Evolutionary conservation across 1,140 invertebrate genomes (phyloP), one percentile per base, ranked within the genome.

Genomic region (Ooceraea biroi): DNA sequence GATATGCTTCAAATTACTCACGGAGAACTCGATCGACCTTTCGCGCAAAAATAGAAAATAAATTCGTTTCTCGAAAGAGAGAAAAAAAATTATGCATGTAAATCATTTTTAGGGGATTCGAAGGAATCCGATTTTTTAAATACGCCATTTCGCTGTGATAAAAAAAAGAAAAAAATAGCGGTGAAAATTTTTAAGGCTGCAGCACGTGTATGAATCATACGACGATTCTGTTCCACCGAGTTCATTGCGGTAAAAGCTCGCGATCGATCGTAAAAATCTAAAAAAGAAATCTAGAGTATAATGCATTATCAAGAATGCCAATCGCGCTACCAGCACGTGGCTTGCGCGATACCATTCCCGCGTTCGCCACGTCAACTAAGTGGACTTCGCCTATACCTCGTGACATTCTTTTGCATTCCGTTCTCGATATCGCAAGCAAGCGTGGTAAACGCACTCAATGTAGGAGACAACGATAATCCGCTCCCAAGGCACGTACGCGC

Each of bases 401-500:
- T 22, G 58, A 52, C 30, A 52, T 30, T 78, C 22, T 57, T n/a
- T n/a, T 27, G 14, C 4, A 19, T 27, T 14, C 68, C 50, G 8
- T 7, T 1, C 27, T 7, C 17, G 58, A 30, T 61, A 36, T 19
- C 19, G 22, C 30, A 14, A n/a, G 41, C n/a, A 44, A 22, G 7
- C 12, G 27, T 10, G n/a, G n/a, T n/a, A n/a, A n/a, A n/a, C n/a
- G n/a, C 7, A 11, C 1, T n/a, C 1, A 3, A 12, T 11, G 11
- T 0, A 5, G 1, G 41, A 7, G 14, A 46, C 3, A 30, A 25
- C 12, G 73, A 44, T 41, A 69, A 80, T 80, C 44, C 17, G 27
- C 57, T 68, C 25, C 57, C 50, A 3, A 57, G 12, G 17, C 50
- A 78, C 58, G 22, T 52, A 36, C 41, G 57, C n/a, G 48, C 22